Conservation (phyloP, 2,113 vertebrate genomes). For the Cygnus atratus region DNA sequence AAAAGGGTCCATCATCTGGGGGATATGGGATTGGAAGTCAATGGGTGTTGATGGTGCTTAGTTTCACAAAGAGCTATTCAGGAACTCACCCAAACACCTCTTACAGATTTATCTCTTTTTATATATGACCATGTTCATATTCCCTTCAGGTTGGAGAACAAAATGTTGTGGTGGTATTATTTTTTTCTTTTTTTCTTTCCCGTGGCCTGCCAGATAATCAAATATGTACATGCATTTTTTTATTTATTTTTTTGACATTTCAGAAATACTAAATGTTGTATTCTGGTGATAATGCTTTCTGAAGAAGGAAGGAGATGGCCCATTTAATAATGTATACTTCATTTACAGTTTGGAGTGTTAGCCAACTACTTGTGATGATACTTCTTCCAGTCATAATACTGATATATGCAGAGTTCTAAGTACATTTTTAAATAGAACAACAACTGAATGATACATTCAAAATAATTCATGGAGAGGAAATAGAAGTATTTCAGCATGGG, state of each 20-base stretch:
- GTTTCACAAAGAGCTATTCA: conserved; percentile 40
- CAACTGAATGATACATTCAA: conserved; percentile 74
- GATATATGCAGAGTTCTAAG: conserved; percentile 68
- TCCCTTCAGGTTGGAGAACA: conserved; percentile 30
- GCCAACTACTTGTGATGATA: conserved; percentile 57
- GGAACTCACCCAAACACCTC: background rate
- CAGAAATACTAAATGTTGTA: conserved; percentile 56
- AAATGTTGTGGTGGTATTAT: background rate
- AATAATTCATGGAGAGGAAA: conserved; percentile 79
- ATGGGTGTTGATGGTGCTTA: background rate
- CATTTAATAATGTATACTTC: conserved; percentile 75
- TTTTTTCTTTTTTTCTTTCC: conserved; percentile 1
- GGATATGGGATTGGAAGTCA: conserved; percentile 18
- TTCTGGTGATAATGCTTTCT: conserved; percentile 48
- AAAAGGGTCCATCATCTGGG: conserved; percentile 8
- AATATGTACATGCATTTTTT: conserved; percentile 42
- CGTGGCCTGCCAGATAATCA: conserved; percentile 39
- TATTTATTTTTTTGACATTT: conserved; percentile 52
- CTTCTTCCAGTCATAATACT: conserved; percentile 64
- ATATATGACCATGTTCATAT: conserved; percentile 10
- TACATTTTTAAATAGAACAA: conserved; percentile 75
- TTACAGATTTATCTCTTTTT: conserved; percentile 54
- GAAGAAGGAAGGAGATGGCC: conserved; percentile 45
- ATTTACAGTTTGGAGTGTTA: conserved; percentile 67
- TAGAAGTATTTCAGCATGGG: conserved; percentile 79